Evolutionary conservation across 2,113 vertebrate genomes (phyloP).

Genomic region (Larimichthys crocea): DNA sequence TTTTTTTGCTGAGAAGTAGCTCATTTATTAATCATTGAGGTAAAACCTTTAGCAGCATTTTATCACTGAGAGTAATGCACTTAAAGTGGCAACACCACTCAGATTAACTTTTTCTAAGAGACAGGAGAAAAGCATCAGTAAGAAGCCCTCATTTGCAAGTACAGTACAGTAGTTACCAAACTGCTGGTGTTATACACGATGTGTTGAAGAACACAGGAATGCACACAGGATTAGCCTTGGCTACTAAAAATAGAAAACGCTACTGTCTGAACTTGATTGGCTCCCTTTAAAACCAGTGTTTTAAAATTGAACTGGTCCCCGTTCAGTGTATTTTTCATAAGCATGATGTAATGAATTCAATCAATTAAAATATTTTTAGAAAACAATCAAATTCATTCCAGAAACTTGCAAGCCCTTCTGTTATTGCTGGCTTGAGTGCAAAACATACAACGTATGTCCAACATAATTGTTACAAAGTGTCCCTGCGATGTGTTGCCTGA

Average conservation of each 20-base stretch:
- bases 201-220: constrained; percentile 10
- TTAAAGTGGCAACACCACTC: background rate
- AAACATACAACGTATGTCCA: background rate
- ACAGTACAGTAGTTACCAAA: background rate
- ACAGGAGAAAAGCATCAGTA: background rate
- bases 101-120: background rate
- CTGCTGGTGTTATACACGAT: background rate
- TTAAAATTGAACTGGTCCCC: background rate
- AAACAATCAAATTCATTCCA: constrained; percentile 1
- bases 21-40: background rate
- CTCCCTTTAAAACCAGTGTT: constrained; percentile 19
- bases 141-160: background rate
- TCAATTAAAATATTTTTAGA: background rate
- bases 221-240: background rate
- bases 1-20: background rate
- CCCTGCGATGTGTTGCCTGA: background rate
- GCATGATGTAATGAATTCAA: background rate
- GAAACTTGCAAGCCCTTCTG: background rate
- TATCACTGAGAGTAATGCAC: background rate
- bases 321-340: background rate
- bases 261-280: background rate
- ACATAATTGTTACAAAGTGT: constrained; percentile 5
- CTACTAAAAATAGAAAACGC: background rate
- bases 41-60: constrained; percentile 16
- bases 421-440: constrained; percentile 11